Conservation (phyloP, 2,113 vertebrate genomes). For the Mobula birostris region DNA sequence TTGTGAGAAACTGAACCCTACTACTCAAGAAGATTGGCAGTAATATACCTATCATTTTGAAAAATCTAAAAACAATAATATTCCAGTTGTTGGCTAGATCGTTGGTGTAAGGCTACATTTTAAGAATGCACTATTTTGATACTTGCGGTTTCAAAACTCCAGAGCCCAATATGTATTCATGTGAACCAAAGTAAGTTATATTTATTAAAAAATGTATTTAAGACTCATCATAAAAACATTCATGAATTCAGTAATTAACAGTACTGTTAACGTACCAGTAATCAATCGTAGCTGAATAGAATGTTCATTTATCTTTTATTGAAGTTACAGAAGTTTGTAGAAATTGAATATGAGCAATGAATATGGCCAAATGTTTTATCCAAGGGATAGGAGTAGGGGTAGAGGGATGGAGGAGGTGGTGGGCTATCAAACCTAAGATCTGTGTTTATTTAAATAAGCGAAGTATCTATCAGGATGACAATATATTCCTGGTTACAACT, state of each 20-base stretch:
- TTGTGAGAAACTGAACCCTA: not conserved
- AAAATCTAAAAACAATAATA: not conserved
- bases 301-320: conserved; percentile 86
- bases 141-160: conserved; percentile 49
- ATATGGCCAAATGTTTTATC: conserved; percentile 61
- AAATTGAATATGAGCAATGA: conserved; percentile 79
- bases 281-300: conserved; percentile 73
- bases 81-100: not conserved
- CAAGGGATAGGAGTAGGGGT: not conserved
- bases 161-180: conserved; percentile 61
- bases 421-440: conserved; percentile 51
- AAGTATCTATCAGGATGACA: conserved; percentile 81
- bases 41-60: not conserved
- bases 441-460: conserved; percentile 63
- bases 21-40: not conserved
- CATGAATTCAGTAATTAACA: conserved; percentile 71
- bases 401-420: not conserved
- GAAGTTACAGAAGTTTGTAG: conserved; percentile 77
- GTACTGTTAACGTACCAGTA: conserved; percentile 77
- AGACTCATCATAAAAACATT: conserved; percentile 69
- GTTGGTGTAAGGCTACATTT: not conserved
- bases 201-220: conserved; percentile 74
- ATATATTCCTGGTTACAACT: conserved; percentile 86
- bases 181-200: conserved; percentile 76
- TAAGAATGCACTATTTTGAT: not conserved